A percentile compares a stretch with the other conserved stretches of the same genome.
Evolutionary conservation across 2,797 vertebrate species (phyloP).

Genomic region (Heliangelus exortis): DNA sequence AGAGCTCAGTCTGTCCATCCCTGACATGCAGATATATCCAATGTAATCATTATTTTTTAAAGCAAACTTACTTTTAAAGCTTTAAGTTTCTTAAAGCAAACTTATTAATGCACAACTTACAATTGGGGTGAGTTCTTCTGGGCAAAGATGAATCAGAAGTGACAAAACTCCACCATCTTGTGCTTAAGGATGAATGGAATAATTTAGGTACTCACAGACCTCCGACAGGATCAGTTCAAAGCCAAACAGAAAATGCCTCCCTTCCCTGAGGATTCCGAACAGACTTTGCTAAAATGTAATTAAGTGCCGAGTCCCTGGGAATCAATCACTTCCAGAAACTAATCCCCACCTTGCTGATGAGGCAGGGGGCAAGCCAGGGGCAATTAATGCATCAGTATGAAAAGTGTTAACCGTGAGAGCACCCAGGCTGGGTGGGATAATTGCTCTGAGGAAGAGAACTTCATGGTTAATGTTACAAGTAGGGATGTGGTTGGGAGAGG

Average conservation of each 20-base stretch:
- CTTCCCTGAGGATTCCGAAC: conserved; percentile 71
- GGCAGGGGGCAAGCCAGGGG: conserved; percentile 62
- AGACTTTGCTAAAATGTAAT: conserved; percentile 76
- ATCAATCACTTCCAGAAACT: conserved; percentile 77
- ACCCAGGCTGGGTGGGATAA: conserved; percentile 46
- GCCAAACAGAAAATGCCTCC: conserved; percentile 55
- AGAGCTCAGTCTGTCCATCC: conserved; percentile 16
- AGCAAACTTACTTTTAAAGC: conserved; percentile 60
- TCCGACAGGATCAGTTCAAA: conserved; percentile 63
- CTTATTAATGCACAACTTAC: conserved; percentile 60
- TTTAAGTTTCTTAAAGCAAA: conserved; percentile 71
- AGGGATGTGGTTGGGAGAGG: not conserved
- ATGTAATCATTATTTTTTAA: conserved; percentile 63
- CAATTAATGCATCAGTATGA: conserved; percentile 65
- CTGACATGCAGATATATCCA: conserved; percentile 16
- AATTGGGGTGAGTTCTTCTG: conserved; percentile 48
- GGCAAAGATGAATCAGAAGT: conserved; percentile 61
- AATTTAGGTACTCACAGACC: conserved; percentile 51
- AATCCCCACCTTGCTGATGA: conserved; percentile 76
- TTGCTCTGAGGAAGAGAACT: conserved; percentile 37
- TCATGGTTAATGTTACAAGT: not conserved
- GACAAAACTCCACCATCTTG: conserved; percentile 21
- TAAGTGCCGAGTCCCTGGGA: conserved; percentile 77
- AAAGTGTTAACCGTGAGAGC: conserved; percentile 47
- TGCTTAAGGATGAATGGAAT: conserved; percentile 52